These are phyloP conservation scores for Rhabdomys pumilio DNA, from an alignment of 2,797 vertebrate species.

Conservation along the genomic window DNA sequence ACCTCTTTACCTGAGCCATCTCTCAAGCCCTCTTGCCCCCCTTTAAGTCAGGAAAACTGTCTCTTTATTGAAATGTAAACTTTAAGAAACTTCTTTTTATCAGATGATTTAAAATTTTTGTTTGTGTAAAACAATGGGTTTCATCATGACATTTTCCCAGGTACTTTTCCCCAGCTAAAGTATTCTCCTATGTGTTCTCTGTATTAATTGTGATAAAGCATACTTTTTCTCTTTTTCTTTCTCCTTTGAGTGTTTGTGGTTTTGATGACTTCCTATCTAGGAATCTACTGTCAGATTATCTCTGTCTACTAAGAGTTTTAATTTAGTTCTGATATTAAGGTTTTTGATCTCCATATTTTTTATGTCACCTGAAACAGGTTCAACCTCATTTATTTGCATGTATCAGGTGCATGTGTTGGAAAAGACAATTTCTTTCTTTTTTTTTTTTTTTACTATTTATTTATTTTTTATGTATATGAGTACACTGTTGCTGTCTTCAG, in stretches of 20 bases:
- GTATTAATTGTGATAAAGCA: neutral
- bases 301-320: neutral
- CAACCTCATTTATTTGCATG: neutral
- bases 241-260: neutral
- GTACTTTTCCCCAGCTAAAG: neutral
- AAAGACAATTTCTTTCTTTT: neutral
- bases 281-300: neutral
- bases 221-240: neutral
- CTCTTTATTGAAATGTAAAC: neutral
- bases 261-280: neutral
- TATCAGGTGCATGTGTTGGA: neutral
- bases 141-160: neutral
- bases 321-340: neutral
- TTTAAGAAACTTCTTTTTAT: neutral
- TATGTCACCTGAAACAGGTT: neutral
- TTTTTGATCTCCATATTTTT: neutral
- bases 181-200: neutral
- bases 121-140: neutral
- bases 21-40: neutral
- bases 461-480: too few species aligned
- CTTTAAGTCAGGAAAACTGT: neutral
- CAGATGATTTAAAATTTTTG: neutral
- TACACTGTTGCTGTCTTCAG: too few species aligned
- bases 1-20: neutral
- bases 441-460: too few species aligned